A percentile compares a stretch with the other conserved stretches of the same genome.
Conservation (phyloP, 1,140 invertebrate species). For the Proales similis region DNA sequence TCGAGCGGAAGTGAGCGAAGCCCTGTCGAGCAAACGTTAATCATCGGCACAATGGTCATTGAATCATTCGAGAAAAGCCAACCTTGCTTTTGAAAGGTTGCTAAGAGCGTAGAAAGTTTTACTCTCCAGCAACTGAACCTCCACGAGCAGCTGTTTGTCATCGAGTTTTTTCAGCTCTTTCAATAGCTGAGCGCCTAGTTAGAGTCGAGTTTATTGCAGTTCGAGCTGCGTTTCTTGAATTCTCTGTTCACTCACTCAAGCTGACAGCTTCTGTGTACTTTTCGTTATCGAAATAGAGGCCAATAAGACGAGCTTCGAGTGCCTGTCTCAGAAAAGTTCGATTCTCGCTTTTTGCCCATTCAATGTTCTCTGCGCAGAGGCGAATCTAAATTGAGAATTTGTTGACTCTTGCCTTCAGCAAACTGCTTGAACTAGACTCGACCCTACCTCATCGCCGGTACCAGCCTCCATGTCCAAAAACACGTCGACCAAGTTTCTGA, state of each 20-base stretch:
- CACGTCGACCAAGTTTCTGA: constrained; percentile 88
- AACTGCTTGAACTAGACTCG: background rate
- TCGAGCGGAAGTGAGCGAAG: constrained; percentile 89
- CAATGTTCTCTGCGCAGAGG: constrained; percentile 84
- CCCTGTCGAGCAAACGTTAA: constrained; percentile 56
- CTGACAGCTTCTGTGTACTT: constrained; percentile 2
- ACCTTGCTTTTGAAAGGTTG: constrained; percentile 84
- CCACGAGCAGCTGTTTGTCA: constrained; percentile 95
- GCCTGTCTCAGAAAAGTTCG: constrained; percentile 92
- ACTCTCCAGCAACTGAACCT: constrained; percentile 87
- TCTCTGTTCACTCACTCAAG: too few relatives aligned
- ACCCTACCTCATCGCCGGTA: constrained; percentile 55
- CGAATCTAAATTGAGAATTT: constrained; percentile 54
- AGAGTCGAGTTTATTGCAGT: too few relatives aligned
- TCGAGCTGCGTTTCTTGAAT: too few relatives aligned
- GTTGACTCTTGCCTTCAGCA: background rate
- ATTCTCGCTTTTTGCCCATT: constrained; percentile 96
- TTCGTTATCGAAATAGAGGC: constrained; percentile 33
- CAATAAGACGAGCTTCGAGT: constrained; percentile 61
- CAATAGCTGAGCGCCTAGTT: constrained; percentile 67
- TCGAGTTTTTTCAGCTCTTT: constrained; percentile 96
- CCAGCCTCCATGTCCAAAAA: constrained; percentile 91
- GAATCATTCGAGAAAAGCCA: background rate
- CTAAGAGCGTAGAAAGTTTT: constrained; percentile 96
- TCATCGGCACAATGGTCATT: background rate